phyloP scores from a whole-genome alignment of 23 tunicate species.

The Clavelina lepadiformis region DNA sequence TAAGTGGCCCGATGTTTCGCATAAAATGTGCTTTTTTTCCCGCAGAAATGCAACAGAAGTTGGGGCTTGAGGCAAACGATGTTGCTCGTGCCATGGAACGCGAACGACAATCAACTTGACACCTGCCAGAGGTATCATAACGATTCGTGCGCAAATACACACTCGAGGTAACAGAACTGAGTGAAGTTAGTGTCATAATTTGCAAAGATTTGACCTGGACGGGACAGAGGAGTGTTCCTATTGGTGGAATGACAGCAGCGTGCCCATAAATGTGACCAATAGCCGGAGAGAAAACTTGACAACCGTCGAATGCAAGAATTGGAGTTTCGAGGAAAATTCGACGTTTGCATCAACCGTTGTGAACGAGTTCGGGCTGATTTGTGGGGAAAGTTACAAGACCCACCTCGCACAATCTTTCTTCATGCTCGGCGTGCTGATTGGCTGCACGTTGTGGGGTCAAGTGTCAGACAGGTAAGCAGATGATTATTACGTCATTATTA shows the following conservation, averaged over 20 bases:
- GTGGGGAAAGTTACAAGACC: constrained; percentile 36
- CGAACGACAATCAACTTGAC: not conserved
- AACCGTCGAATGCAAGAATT: constrained; percentile 34
- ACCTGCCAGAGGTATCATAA: constrained; percentile 35
- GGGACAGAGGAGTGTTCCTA: constrained; percentile 13
- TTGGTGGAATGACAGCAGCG: no score
- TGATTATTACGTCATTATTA: not conserved
- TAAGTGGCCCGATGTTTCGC: no score
- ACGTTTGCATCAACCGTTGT: constrained; percentile 52
- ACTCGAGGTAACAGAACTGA: not conserved
- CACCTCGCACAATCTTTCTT: constrained; percentile 68
- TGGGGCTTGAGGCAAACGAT: constrained; percentile 54
- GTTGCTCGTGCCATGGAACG: constrained; percentile 15
- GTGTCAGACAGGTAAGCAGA: constrained; percentile 75
- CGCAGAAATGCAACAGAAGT: constrained; percentile 46
- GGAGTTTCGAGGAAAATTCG: constrained; percentile 37
- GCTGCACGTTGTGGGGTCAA: constrained; percentile 77
- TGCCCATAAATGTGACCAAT: no score
- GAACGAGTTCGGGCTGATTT: constrained; percentile 66
- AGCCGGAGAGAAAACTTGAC: no score
- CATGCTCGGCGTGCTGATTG: constrained; percentile 82
- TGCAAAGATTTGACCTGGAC: no score
- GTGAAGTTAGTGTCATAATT: not conserved
- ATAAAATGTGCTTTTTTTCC: not conserved
- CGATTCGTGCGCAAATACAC: not conserved